Percentiles rank a stretch among this genome's conserved stretches.
Evolutionary conservation across 2,797 vertebrate species (phyloP).

Genomic region (Cirrhinus mrigala): DNA sequence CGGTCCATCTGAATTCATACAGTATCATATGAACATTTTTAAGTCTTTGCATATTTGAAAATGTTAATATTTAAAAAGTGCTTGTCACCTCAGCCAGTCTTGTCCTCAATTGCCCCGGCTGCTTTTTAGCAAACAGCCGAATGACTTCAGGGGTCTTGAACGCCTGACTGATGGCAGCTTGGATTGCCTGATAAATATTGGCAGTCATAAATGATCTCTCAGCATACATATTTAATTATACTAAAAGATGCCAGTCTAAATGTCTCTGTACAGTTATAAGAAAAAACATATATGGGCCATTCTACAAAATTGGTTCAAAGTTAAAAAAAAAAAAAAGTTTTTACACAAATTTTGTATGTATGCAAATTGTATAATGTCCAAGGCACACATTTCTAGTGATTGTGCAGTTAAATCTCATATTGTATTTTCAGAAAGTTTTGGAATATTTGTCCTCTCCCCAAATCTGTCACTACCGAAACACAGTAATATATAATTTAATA

Average conservation of each 20-base stretch:
- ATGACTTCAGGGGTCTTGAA: conserved; percentile 99
- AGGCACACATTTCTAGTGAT: no score
- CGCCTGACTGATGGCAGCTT: conserved; percentile 97
- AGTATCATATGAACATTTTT: neutral
- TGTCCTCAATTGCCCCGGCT: conserved; percentile 93
- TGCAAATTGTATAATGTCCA: no score
- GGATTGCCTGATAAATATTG: conserved; percentile 85
- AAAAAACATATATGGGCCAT: no score
- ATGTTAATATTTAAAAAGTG: neutral
- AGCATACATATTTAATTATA: neutral
- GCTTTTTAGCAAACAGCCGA: conserved; percentile 97
- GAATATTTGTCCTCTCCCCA: no score
- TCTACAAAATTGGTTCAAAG: no score
- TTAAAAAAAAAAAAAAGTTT: no score
- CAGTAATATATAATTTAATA: no score
- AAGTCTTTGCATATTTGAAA: conserved; percentile 4
- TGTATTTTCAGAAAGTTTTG: no score
- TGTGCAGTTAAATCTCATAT: no score
- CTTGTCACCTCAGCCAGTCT: conserved; percentile 90
- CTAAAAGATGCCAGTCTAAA: neutral
- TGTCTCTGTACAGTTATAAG: neutral
- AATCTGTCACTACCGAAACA: no score
- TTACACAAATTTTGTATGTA: no score
- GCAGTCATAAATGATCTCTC: neutral
- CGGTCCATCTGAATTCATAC: conserved; percentile 88